Evolutionary conservation across 2,797 vertebrate genomes (phyloP).

Genomic region (Spea hammondii): DNA sequence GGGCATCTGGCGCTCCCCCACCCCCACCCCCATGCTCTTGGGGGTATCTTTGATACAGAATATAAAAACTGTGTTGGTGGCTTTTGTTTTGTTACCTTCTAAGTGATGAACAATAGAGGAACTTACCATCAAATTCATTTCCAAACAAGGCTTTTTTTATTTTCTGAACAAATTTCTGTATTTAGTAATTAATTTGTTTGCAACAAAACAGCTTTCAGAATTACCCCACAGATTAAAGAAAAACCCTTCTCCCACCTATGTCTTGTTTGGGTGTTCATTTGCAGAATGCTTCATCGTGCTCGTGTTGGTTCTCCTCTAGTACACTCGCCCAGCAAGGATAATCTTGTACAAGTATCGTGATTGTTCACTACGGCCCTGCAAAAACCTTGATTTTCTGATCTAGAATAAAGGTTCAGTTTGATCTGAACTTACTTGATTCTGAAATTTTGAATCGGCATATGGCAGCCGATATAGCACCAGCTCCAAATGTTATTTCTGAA

Average conservation of each 20-base stretch:
- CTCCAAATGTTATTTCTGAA: no score
- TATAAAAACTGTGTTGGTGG: neutral
- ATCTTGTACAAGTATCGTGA: no score
- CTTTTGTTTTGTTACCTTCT: neutral
- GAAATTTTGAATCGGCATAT: no score
- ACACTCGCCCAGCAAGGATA: no score
- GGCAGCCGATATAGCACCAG: no score
- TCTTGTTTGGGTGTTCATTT: slow-evolving; percentile 10
- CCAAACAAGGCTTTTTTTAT: slow-evolving; percentile 7
- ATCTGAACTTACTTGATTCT: no score
- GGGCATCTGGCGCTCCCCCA: neutral
- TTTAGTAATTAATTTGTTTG: slow-evolving; percentile 1
- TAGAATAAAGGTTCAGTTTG: no score
- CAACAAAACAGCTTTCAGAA: slow-evolving; percentile 18
- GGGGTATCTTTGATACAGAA: neutral
- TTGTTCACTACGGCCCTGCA: no score
- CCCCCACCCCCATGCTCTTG: neutral
- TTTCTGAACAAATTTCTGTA: slow-evolving; percentile 23
- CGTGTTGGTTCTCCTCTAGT: no score
- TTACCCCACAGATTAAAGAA: slow-evolving; percentile 34
- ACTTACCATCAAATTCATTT: neutral
- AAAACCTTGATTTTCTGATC: no score
- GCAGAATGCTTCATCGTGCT: neutral
- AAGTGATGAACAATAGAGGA: neutral
- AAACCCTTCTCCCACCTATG: slow-evolving; percentile 9